phyloP scores from a whole-genome alignment of 2,888 invertebrate species.

The Ashinkailepas kermadecensis region DNA sequence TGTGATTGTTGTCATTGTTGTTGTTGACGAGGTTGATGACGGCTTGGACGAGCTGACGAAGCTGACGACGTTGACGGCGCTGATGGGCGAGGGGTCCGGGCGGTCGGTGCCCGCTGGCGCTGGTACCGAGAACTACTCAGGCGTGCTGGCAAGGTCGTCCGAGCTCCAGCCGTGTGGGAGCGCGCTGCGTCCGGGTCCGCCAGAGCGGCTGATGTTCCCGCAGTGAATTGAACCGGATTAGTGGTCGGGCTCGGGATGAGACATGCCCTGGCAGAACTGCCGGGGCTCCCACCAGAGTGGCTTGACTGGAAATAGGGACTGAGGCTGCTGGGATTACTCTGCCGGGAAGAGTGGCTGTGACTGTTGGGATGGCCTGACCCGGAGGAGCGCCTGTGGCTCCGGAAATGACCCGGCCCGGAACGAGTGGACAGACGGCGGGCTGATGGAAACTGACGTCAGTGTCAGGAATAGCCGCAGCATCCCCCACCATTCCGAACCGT shows the following conservation, averaged over 20 bases:
- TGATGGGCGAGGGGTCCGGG: background rate
- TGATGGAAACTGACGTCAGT: no score
- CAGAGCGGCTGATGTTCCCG: background rate
- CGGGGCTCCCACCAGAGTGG: no score
- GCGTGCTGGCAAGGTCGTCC: background rate
- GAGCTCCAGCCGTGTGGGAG: background rate
- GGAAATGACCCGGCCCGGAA: background rate
- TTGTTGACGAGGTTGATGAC: slow-evolving; percentile 30
- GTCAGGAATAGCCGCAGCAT: no score
- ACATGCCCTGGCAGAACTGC: no score
- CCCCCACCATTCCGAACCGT: no score
- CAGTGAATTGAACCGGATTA: no score
- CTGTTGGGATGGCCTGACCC: background rate
- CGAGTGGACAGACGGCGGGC: no score
- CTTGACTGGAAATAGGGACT: no score
- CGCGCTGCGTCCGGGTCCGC: background rate
- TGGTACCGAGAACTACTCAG: background rate
- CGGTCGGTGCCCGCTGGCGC: background rate
- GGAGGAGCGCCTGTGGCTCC: background rate
- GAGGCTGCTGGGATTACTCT: no score
- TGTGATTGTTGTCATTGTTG: slow-evolving; percentile 29
- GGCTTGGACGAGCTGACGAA: slow-evolving; percentile 28
- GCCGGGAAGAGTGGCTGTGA: background rate
- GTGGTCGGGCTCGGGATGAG: no score
- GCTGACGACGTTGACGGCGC: slow-evolving; percentile 25